Evolutionary conservation across 2,888 invertebrate genomes (phyloP).

Genomic region (Frankliniella intonsa): DNA sequence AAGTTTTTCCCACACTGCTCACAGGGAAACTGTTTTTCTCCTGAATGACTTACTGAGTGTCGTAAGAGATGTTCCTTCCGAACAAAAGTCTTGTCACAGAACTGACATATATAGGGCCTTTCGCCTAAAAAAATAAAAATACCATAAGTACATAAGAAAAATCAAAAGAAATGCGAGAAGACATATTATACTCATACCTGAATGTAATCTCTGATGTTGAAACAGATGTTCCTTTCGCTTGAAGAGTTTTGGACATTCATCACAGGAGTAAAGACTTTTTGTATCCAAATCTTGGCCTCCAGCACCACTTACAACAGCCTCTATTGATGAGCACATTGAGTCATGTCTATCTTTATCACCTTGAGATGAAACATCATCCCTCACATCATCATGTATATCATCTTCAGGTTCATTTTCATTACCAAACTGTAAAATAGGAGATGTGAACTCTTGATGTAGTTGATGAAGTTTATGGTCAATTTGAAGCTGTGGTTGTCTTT

Average conservation of each 20-base stretch:
- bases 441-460: conserved; percentile 34
- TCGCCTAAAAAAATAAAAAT: conserved; percentile 43
- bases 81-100: conserved; percentile 63
- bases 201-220: conserved; percentile 63
- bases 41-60: conserved; percentile 63
- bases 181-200: conserved; percentile 45
- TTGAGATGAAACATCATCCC: conserved; percentile 4
- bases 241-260: conserved; percentile 59
- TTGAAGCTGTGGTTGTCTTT: neutral
- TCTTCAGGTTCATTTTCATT: neutral
- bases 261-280: conserved; percentile 49
- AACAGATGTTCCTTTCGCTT: conserved; percentile 65
- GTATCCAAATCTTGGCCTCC: conserved; percentile 41
- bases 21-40: conserved; percentile 46
- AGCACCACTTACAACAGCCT: conserved; percentile 5
- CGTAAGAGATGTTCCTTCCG: conserved; percentile 64
- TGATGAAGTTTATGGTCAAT: conserved; percentile 35
- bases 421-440: neutral
- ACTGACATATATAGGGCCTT: conserved; percentile 60
- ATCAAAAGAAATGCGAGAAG: neutral
- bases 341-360: neutral
- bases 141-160: neutral
- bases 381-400: neutral
- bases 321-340: neutral
- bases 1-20: conserved; percentile 46